These are phyloP conservation scores for Acanthosepion pharaonis DNA, from an alignment of 2,888 invertebrate genomes.

Conservation along the genomic window DNA sequence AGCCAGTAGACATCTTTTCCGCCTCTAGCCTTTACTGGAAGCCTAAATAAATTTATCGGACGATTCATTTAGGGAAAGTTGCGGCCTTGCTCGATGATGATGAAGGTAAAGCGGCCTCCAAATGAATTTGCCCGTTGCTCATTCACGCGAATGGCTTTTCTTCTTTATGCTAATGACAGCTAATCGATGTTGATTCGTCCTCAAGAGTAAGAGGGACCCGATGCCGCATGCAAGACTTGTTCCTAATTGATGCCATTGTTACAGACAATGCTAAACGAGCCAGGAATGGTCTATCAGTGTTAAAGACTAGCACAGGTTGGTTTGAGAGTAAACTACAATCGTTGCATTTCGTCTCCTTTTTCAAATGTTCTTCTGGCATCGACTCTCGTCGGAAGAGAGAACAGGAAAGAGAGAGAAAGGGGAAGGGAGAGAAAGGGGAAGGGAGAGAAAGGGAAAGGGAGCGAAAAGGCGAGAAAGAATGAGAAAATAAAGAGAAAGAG, in stretches of 20 bases:
- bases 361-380: not conserved
- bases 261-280: not conserved
- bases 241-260: conserved; percentile 33
- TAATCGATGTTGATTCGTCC: not conserved
- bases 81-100: not conserved
- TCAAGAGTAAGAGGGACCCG: not conserved
- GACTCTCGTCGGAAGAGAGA: not conserved
- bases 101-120: not conserved
- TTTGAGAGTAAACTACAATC: not conserved
- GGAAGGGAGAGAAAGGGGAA: not conserved
- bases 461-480: not conserved
- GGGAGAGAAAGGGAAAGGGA: not conserved
- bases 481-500: not conserved
- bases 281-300: not conserved
- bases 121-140: not conserved
- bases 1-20: not conserved
- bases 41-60: not conserved
- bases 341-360: not conserved
- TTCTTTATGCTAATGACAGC: not conserved
- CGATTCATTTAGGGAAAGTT: not conserved
- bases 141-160: not conserved
- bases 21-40: not conserved
- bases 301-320: not conserved
- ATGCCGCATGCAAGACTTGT: not conserved
- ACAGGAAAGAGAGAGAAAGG: not conserved